Conservation (phyloP, 2,797 vertebrate genomes). For the Gymnothorax reevesii region DNA sequence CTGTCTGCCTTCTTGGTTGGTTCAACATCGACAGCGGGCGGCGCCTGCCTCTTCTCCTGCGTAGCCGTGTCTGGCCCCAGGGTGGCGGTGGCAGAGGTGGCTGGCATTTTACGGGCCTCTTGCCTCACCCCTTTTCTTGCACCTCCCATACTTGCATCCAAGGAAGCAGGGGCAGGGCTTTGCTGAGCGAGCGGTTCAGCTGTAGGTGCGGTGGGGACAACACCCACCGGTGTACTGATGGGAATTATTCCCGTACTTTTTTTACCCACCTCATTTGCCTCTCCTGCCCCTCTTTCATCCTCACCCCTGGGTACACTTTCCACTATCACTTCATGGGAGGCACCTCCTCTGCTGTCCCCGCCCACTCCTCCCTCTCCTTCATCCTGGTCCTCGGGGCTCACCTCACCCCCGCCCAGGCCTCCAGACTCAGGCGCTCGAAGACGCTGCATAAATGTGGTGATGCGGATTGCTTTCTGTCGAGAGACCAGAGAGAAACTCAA, state of each 20-base stretch:
- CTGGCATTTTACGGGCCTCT: conserved; percentile 57
- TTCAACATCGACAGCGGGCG: conserved; percentile 47
- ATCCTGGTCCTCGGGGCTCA: conserved; percentile 47
- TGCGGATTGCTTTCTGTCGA: conserved; percentile 83
- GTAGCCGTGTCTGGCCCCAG: conserved; percentile 60
- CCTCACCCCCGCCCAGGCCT: conserved; percentile 57
- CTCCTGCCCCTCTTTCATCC: conserved; percentile 50
- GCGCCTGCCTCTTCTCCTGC: conserved; percentile 50
- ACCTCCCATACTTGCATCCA: conserved; percentile 40
- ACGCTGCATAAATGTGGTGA: conserved; percentile 87
- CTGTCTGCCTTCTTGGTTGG: conserved; percentile 49
- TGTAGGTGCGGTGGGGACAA: conserved; percentile 56
- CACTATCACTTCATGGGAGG: conserved; percentile 73
- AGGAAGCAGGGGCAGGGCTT: conserved; percentile 46
- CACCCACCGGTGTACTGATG: conserved; percentile 54
- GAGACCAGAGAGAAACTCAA: neutral
- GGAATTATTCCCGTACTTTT: conserved; percentile 15
- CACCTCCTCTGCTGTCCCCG: conserved; percentile 51
- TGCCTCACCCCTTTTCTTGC: conserved; percentile 54
- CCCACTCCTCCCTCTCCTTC: conserved; percentile 44
- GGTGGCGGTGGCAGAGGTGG: conserved; percentile 27
- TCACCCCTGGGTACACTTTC: conserved; percentile 59
- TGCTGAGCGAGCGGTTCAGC: conserved; percentile 51
- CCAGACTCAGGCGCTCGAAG: conserved; percentile 76
- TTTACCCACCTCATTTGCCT: neutral